A percentile compares a stretch with the other conserved stretches of the same genome.
phyloP scores from a whole-genome alignment of 2,797 vertebrate species.

The Sarcoramphus papa region DNA sequence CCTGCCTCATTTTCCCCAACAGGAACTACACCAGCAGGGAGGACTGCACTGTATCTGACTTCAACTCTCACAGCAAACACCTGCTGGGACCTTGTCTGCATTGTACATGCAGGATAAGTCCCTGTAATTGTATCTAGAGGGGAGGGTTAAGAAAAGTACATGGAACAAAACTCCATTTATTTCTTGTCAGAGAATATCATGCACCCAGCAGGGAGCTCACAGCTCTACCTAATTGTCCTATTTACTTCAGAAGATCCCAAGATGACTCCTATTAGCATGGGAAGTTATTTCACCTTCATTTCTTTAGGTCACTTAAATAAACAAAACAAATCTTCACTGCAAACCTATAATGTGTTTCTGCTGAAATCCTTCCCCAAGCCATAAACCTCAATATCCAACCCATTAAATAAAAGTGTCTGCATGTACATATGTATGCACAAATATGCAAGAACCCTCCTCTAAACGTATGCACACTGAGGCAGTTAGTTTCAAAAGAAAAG shows the following conservation, averaged over 20 bases:
- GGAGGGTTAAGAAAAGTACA: not conserved
- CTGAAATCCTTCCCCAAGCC: constrained; percentile 36
- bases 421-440: not conserved
- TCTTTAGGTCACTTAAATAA: constrained; percentile 60
- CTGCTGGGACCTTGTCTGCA: not conserved
- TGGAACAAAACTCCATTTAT: not conserved
- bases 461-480: not conserved
- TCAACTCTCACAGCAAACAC: not conserved
- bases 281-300: constrained; percentile 56
- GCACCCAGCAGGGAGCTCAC: not conserved
- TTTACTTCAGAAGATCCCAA: constrained; percentile 31
- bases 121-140: not conserved
- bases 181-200: not conserved
- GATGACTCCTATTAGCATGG: constrained; percentile 42
- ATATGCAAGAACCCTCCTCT: not conserved
- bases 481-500: not conserved
- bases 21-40: not conserved
- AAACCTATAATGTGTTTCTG: constrained; percentile 36
- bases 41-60: not conserved
- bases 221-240: not conserved
- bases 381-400: not conserved
- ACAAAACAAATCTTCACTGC: constrained; percentile 32
- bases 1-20: not conserved
- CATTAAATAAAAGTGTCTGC: not conserved
- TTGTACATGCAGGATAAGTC: not conserved